phyloP scores from a whole-genome alignment of 2,113 vertebrate species.

The Bucco capensis region DNA sequence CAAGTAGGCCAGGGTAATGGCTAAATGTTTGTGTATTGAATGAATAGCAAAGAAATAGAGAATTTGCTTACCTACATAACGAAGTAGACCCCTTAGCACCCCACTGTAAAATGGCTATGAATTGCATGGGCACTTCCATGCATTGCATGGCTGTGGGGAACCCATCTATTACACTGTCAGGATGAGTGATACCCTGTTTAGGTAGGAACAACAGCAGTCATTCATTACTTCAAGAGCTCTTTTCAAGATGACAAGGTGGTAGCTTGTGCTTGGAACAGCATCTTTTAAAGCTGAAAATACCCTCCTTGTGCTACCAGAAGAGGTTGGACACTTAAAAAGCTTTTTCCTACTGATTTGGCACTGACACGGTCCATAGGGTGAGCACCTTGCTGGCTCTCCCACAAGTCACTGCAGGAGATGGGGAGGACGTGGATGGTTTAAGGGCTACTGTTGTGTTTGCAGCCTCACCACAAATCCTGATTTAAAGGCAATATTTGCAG shows the following conservation, averaged over 20 bases:
- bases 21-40: neutral
- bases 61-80: constrained; percentile 16
- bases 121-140: neutral
- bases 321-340: neutral
- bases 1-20: neutral
- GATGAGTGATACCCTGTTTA: constrained; percentile 55
- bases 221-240: constrained; percentile 44
- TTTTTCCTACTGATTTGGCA: neutral
- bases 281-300: neutral
- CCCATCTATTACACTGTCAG: constrained; percentile 30
- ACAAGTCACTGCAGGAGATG: fast-evolving
- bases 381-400: neutral
- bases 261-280: neutral
- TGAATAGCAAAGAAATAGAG: constrained; percentile 3
- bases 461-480: neutral
- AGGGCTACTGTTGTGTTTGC: neutral
- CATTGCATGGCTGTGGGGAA: neutral
- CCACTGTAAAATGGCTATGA: constrained; percentile 1
- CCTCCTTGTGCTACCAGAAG: neutral
- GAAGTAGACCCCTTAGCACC: neutral
- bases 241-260: neutral
- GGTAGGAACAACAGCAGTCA: constrained; percentile 24
- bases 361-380: neutral
- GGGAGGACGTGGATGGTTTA: neutral
- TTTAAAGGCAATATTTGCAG: neutral